Percentiles rank a stretch among this genome's conserved stretches.
Evolutionary conservation across 2,888 invertebrate genomes (phyloP).

Genomic region (Sicus ferrugineus): DNA sequence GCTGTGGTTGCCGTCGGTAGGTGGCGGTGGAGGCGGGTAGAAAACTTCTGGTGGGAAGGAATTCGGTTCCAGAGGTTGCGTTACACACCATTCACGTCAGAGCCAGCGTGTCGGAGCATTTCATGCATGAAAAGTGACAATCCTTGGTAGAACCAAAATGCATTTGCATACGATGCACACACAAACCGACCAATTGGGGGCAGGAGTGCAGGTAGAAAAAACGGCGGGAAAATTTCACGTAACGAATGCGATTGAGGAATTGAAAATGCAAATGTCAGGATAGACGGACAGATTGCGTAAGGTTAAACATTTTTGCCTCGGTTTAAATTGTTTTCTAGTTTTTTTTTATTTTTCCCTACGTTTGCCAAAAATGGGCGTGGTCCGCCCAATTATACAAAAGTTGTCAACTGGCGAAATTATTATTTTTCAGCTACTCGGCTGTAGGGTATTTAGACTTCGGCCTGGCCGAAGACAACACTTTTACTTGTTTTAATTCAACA

Average conservation of each 20-base stretch:
- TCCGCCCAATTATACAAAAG: no score
- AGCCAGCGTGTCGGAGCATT: conserved; percentile 21
- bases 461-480: no score
- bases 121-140: conserved; percentile 25
- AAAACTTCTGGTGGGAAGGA: neutral
- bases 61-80: neutral
- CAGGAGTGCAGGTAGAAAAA: neutral
- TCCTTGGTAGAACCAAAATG: conserved; percentile 10
- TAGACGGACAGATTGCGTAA: neutral
- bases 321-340: no score
- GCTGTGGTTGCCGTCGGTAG: conserved; percentile 19
- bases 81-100: conserved; percentile 1
- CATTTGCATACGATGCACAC: conserved; percentile 25
- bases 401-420: no score
- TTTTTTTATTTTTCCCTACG: no score
- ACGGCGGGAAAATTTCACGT: conserved; percentile 6
- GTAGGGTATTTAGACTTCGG: no score
- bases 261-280: conserved; percentile 32
- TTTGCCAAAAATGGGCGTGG: no score
- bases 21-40: neutral
- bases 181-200: neutral
- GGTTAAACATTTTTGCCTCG: no score
- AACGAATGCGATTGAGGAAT: conserved; percentile 4
- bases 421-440: no score
- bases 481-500: no score